Conservation (phyloP, 2,113 vertebrate species). For the Pseudopipra pipra region DNA sequence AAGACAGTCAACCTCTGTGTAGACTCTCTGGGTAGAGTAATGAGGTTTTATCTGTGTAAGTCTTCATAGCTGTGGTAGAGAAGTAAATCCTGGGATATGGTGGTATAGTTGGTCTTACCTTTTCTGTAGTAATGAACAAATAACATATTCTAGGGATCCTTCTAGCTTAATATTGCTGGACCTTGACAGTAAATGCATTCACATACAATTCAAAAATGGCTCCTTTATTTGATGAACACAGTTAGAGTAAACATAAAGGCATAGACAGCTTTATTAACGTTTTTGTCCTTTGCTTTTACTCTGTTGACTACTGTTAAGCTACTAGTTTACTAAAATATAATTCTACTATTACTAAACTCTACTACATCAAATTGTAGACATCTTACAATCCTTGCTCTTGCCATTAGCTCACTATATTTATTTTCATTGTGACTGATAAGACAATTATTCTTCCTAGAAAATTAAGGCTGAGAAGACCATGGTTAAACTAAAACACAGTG, state of each 20-base stretch:
- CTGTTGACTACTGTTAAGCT: not conserved
- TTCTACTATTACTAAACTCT: not conserved
- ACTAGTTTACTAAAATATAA: not conserved
- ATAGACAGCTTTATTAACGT: not conserved
- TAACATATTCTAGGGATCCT: not conserved
- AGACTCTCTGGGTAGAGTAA: not conserved
- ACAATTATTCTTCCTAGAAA: not conserved
- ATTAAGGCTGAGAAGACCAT: not conserved
- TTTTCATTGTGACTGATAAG: not conserved
- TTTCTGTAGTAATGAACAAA: not conserved
- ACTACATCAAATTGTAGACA: not conserved
- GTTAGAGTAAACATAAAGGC: not conserved
- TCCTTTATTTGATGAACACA: not conserved
- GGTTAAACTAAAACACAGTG: not conserved
- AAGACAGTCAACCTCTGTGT: not conserved
- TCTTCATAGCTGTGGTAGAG: not conserved
- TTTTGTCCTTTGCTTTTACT: not conserved
- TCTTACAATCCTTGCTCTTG: not conserved
- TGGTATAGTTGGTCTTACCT: not conserved
- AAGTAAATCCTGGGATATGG: not conserved
- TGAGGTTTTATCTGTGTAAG: fast-evolving
- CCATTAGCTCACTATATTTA: not conserved
- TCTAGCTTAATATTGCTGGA: not conserved
- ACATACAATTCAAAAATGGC: not conserved
- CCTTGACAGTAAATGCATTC: not conserved